Base-by-base conservation (phyloP, 1,140 invertebrate species). In the Cylas formicarius region DNA sequence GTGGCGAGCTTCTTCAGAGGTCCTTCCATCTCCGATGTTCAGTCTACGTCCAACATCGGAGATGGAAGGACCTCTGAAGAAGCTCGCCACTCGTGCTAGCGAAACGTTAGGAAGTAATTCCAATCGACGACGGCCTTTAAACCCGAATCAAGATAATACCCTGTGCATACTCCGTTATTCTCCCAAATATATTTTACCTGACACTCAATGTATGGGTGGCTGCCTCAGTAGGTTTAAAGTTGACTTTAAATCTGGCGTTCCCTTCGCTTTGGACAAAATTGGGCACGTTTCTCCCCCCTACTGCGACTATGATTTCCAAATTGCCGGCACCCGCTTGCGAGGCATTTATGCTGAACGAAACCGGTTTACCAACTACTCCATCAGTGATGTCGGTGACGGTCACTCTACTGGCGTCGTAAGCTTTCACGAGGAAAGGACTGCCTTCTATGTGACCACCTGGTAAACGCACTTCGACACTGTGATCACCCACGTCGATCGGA, bases 191-290 rank as follows among this genome's bases (percentile, higher is more conserved):
- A n/a, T n/a, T 22, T 50, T 50, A 64, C 62, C 62, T 51, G 20
- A 97, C 90, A 43, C 88, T 93, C 0, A 92, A 70, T 44, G 80
- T 86, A 65, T 95, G 91, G 1, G 82, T 75, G 2, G 87, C 86
- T 2, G 90, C 81, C 71, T 92, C 89, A 36, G 90, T 88, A 0
- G 94, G 95, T 58, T 95, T 96, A 66, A 98, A 99, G 66, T 96
- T 96, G 2, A 98, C 94, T 64, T 80, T 81, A 56, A 98, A 97
- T 57, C 86, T 82, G 0, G 94, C 94, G 69, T 97, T 96, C 17
- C 91, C 92, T 74, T 97, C 93, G 27, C 90, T 91, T 62, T 97
- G 90, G 1, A 98, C 94, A 67, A 95, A 97, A 72, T 97, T 97
- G 4, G 95, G 95, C 4, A 99, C 94, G 72, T 97, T 98, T 59